Base-by-base conservation (phyloP, 1,140 invertebrate species). In the Papilio polyxenes region DNA sequence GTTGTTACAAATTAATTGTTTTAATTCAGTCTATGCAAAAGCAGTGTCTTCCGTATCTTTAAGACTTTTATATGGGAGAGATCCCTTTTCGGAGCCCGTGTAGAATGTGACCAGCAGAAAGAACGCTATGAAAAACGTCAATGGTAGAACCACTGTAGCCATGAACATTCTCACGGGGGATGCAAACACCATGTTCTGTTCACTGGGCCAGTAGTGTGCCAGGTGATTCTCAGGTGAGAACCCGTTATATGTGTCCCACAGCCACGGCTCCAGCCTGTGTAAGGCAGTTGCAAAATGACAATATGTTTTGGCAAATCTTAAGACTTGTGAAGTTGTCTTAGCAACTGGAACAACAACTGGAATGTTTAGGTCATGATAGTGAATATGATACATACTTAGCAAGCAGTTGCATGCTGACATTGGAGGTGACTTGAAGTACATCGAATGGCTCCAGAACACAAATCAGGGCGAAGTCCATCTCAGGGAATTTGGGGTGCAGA, bases 81-180 rank as follows among this genome's bases (percentile, higher is more conserved):
- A 82, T 51, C 62, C 77, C 13, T 83, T 84, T 48, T n/a, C 82
- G 4, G 72, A 44, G 3, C 85, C 84, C 10, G 84, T 86, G 51
- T 65, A 87, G 65, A 83, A 85, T 17, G 82, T 87, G 53, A 89
- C 75, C 74, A 84, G 83, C 1, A 86, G 11, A 75, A 86, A 89
- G 44, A 87, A 83, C 11, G 84, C 44, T 51, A 84, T 82, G 72
- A 87, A 87, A 1, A 83, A 75, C 10, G 76, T 75, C 9, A 84
- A 75, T 6, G 88, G 87, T 8, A 89, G 51, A 0, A 89, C 69
- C 4, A 88, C 85, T 2, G 85, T 80, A 8, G 81, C 23, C 6
- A 86, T 20, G 53, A 87, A 85, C 82, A 84, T 86, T 74, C 75
- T 85, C 0, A 86, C 9, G 9, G 87, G 84, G 7, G 81, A 80